These are phyloP conservation scores for Ivindomyrus marchei DNA, from an alignment of 2,113 vertebrate species.

Conservation along the genomic window DNA sequence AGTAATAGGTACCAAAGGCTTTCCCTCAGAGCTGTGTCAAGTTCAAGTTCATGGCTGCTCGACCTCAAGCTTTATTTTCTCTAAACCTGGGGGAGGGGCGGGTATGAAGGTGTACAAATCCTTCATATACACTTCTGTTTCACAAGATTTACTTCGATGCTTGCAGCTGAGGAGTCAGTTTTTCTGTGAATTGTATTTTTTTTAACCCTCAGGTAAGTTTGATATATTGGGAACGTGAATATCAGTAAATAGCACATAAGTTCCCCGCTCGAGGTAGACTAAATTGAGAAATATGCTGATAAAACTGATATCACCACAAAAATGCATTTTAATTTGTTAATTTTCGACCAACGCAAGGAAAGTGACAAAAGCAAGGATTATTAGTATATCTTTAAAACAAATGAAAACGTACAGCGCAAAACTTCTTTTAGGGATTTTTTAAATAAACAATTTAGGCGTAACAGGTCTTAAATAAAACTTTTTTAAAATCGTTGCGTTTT, in stretches of 20 bases:
- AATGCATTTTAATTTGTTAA: neutral
- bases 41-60: slow-evolving; percentile 62
- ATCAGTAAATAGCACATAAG: neutral
- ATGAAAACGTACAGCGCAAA: neutral
- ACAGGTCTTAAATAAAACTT: slow-evolving; percentile 1
- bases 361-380: neutral
- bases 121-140: neutral
- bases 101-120: neutral
- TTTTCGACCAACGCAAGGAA: neutral
- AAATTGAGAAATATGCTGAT: neutral
- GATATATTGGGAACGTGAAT: neutral
- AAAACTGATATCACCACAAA: neutral
- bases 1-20: neutral
- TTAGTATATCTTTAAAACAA: neutral
- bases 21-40: slow-evolving; percentile 38
- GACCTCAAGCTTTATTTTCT: slow-evolving; percentile 15
- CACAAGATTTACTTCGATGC: neutral
- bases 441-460: neutral
- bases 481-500: neutral
- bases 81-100: neutral
- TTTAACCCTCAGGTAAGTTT: neutral
- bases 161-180: neutral
- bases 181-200: neutral
- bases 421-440: neutral
- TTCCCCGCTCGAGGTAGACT: neutral